Percentiles rank a stretch among this genome's conserved stretches.
phyloP scores from a whole-genome alignment of 2,113 vertebrate genomes.

The Megaceryle torquata region DNA sequence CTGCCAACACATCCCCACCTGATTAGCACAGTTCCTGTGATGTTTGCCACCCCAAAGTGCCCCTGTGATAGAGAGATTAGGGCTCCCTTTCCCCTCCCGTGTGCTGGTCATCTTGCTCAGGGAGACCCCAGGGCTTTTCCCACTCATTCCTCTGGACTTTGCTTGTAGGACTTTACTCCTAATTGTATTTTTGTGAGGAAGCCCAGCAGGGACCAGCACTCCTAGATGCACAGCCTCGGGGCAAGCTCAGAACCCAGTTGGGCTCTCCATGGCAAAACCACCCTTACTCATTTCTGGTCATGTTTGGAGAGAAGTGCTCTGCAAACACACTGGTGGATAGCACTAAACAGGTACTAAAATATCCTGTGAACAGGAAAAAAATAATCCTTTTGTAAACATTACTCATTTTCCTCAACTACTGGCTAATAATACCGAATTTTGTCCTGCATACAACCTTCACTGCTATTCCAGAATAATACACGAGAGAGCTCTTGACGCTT shows the following conservation, averaged over 20 bases:
- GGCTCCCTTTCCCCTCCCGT: background rate
- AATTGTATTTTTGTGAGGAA: background rate
- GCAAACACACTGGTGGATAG: rapidly evolving
- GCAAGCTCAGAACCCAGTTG: background rate
- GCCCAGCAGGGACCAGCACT: background rate
- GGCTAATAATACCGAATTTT: background rate
- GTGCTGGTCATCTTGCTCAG: background rate
- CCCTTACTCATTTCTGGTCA: background rate
- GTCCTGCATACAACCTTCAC: background rate
- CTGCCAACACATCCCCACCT: background rate
- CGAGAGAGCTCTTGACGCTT: rapidly evolving
- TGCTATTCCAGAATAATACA: background rate
- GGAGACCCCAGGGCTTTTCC: background rate
- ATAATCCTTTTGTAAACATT: rapidly evolving
- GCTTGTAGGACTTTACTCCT: background rate
- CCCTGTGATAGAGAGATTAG: rapidly evolving
- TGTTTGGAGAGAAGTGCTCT: background rate
- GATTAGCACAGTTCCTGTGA: background rate
- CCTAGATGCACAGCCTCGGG: rapidly evolving
- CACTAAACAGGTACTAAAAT: background rate
- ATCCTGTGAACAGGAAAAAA: background rate
- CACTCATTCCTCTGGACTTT: background rate
- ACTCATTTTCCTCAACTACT: background rate
- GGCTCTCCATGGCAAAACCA: rapidly evolving
- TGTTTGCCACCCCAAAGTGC: background rate